Evolutionary conservation across 2,113 vertebrate species (phyloP).

Genomic region (Poeciliopsis occidentalis): DNA sequence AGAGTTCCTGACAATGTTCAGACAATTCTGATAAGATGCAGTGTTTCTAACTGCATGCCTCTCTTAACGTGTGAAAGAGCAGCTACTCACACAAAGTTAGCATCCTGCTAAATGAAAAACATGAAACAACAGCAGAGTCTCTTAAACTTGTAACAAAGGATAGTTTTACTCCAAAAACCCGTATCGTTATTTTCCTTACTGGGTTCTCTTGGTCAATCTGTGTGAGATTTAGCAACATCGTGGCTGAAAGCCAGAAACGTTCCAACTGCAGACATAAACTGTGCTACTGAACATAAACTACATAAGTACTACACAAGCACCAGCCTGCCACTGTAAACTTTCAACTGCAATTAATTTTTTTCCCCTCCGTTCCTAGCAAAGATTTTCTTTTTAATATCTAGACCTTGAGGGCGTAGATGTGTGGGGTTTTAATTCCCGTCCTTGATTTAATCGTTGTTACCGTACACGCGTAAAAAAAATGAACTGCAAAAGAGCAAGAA

Average conservation of each 20-base stretch:
- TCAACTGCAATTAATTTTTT: neutral
- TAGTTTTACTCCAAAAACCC: neutral
- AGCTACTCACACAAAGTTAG: neutral
- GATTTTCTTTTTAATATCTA: neutral
- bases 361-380: neutral
- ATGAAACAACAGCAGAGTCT: neutral
- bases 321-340: neutral
- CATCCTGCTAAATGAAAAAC: neutral
- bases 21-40: too few species aligned
- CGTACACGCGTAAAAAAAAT: too few species aligned
- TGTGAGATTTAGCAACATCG: neutral
- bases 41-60: too few species aligned
- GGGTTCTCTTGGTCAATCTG: neutral
- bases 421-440: neutral
- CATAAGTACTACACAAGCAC: neutral
- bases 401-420: neutral
- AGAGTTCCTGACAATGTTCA: neutral
- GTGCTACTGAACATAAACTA: neutral
- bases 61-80: neutral
- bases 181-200: neutral
- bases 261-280: neutral
- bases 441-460: neutral
- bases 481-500: neutral
- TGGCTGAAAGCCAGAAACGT: neutral
- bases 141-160: neutral